Evolutionary conservation across 2,797 vertebrate genomes (phyloP).

Genomic region (Ceryle rudis): DNA sequence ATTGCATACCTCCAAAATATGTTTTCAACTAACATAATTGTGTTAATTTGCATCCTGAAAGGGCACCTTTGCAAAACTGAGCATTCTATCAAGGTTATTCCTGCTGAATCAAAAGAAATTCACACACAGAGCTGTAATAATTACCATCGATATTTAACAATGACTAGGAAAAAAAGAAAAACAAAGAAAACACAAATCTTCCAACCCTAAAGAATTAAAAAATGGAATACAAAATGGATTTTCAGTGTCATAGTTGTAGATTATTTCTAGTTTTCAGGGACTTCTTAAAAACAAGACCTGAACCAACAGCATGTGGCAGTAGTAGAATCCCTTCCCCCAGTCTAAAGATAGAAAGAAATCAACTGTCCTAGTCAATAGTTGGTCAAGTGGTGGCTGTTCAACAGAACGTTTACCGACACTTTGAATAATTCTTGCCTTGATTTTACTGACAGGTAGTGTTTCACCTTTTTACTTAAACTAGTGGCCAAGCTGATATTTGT

Average conservation of each 20-base stretch:
- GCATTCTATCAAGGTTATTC: conserved; percentile 44
- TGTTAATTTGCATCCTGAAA: conserved; percentile 77
- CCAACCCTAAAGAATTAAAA: not conserved
- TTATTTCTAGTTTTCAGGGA: not conserved
- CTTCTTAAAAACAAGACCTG: not conserved
- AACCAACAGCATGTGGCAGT: not conserved
- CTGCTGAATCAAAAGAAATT: conserved; percentile 41
- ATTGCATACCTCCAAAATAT: conserved; percentile 75
- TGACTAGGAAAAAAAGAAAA: not conserved
- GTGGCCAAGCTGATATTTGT: not conserved
- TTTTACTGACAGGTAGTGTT: not conserved
- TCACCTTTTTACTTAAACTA: not conserved
- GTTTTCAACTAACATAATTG: conserved; percentile 76
- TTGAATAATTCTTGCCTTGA: not conserved
- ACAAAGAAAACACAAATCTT: not conserved
- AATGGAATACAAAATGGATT: not conserved
- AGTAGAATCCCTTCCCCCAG: not conserved
- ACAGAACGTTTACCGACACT: not conserved
- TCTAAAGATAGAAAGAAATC: not conserved
- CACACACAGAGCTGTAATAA: not conserved
- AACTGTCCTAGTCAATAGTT: not conserved
- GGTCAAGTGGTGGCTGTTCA: not conserved
- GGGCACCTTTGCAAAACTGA: conserved; percentile 60
- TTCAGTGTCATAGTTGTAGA: not conserved
- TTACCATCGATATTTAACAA: conserved; percentile 27